phyloP scores from a whole-genome alignment of 2,113 vertebrate genomes.

The Sclerurus mexicanus region DNA sequence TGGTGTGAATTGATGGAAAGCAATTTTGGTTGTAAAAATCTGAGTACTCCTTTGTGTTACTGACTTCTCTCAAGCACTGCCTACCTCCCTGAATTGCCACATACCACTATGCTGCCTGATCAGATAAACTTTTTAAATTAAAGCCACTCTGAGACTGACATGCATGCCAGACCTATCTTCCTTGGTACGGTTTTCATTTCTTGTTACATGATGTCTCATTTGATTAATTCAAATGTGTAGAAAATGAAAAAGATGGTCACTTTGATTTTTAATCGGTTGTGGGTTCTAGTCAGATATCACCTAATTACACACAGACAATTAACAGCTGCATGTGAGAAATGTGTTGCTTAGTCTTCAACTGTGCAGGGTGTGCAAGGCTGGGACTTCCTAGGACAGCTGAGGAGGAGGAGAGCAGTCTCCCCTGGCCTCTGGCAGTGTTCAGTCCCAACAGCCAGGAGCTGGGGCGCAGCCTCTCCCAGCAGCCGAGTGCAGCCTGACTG shows the following conservation, averaged over 20 bases:
- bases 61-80: not conserved
- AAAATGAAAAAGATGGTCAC: not conserved
- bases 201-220: not conserved
- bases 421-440: not conserved
- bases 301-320: not conserved
- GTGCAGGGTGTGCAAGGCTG: not conserved
- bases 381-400: not conserved
- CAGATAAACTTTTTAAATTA: not conserved
- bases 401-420: not conserved
- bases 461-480: not conserved
- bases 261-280: not conserved
- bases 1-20: not conserved
- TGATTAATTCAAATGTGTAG: not conserved
- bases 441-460: not conserved
- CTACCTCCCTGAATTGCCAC: not conserved
- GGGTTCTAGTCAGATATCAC: not conserved
- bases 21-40: not conserved
- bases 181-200: not conserved
- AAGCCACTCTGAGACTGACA: not conserved
- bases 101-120: not conserved
- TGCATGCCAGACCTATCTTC: not conserved
- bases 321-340: not conserved
- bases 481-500: not conserved
- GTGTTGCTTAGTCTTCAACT: not conserved
- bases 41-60: not conserved